phyloP scores from a whole-genome alignment of 1,140 invertebrate genomes.

The Caenorhabditis latens region DNA sequence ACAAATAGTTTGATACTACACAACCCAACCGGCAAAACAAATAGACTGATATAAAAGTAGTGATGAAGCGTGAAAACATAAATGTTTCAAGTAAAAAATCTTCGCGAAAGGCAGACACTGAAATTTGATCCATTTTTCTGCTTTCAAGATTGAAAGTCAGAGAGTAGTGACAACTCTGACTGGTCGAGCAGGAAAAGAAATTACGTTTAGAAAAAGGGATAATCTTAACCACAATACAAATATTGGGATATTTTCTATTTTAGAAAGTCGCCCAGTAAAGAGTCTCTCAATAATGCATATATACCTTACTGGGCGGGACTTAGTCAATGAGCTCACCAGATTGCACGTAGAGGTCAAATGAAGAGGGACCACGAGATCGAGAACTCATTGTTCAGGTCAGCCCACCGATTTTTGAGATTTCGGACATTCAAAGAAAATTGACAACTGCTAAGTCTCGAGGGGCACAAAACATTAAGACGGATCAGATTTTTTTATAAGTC shows the following conservation, averaged over 20 bases:
- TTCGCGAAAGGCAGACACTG: not conserved
- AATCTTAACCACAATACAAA: no score
- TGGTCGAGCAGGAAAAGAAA: not conserved
- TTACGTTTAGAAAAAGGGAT: not conserved
- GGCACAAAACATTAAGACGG: not conserved
- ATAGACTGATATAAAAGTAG: no score
- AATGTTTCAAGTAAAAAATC: conserved; percentile 8
- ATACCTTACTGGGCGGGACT: no score
- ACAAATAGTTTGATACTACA: no score
- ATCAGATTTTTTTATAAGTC: no score
- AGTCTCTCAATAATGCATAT: no score
- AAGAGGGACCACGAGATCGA: not conserved
- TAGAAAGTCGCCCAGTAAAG: no score
- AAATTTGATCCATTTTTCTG: not conserved
- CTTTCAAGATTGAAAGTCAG: not conserved
- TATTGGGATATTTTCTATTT: no score
- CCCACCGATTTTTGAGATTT: conserved; percentile 29
- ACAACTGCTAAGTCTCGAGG: not conserved
- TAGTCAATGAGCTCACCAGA: not conserved
- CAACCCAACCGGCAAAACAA: no score
- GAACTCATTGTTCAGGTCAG: conserved; percentile 35
- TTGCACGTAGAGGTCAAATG: not conserved
- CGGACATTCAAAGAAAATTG: not conserved
- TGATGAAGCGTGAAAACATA: conserved; percentile 11
- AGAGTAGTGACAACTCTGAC: not conserved